Evolutionary conservation across 1,140 invertebrate species (phyloP), one percentile per base, ranked within the genome.

Genomic region (Halictus rubicundus): DNA sequence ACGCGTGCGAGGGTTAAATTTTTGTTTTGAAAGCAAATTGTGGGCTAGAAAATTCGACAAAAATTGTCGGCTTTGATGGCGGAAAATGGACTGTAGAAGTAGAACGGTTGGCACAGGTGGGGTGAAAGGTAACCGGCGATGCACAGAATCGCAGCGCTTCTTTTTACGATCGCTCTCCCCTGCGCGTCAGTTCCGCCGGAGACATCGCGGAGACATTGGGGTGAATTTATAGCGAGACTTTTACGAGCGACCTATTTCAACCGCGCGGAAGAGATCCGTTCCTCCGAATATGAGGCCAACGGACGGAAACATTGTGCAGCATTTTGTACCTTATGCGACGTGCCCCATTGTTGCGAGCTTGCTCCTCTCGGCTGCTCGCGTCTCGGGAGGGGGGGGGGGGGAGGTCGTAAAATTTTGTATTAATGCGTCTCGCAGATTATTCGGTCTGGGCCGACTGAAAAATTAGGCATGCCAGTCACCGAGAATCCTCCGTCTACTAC

Each of bases 191-290:
- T 82, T 80, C 85, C 83, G 75, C 81, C 61, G 84, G 73, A 82
- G 84, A 85, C 82, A 87, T 79, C 79, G 82, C 68, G 80, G 80
- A 77, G 66, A 85, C 79, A 81, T 86, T 77, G 81, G 83, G 79
- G 83, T 86, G 73, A 88, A 92, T 91, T 92, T 91, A 91, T 89
- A 90, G 88, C 88, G 88, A 86, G 90, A 88, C 83, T 90, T 91
- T 91, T 91, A 91, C 89, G 90, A 92, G 86, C 90, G 72, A 83
- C 80, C 85, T 85, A 86, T 80, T 85, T 80, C 85, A 85, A 70
- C 80, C 32, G 66, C 59, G 76, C 70, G 68, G 78, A 77, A 76
- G 77, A 82, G 86, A 86, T 83, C 84, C 84, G 84, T 84, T 85
- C 66, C 79, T 59, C 70, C 65, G 81, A 78, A 81, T 75, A 73